Evolutionary conservation across 1,140 invertebrate species (phyloP).

Genomic region (Drosophila willistoni): DNA sequence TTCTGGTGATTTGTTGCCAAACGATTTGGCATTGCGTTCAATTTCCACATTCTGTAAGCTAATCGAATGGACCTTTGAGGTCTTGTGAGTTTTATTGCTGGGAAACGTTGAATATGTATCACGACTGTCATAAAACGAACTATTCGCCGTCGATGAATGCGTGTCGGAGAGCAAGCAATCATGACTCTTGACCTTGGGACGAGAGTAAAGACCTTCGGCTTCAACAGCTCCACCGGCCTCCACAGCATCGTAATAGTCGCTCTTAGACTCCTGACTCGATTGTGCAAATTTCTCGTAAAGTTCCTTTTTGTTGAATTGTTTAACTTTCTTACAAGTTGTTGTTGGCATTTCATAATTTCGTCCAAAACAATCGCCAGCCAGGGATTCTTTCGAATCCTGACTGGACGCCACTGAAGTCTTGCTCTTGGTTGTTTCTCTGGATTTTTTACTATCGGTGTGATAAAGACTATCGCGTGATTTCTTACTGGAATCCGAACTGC

Average conservation of each 20-base stretch:
- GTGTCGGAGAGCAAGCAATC: slow-evolving; percentile 85
- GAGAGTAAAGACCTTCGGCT: slow-evolving; percentile 54
- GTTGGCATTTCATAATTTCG: slow-evolving; percentile 83
- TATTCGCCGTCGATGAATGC: slow-evolving; percentile 84
- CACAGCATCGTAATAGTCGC: slow-evolving; percentile 86
- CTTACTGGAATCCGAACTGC: slow-evolving; percentile 86
- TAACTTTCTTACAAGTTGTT: slow-evolving; percentile 80
- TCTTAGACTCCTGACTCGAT: slow-evolving; percentile 87
- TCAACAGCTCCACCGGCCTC: slow-evolving; percentile 56
- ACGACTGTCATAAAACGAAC: slow-evolving; percentile 86
- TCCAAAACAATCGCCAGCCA: slow-evolving; percentile 75
- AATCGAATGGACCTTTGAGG: slow-evolving; percentile 86
- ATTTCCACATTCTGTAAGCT: slow-evolving; percentile 88
- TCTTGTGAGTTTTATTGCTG: slow-evolving; percentile 85
- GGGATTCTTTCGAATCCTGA: slow-evolving; percentile 86
- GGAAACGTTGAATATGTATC: slow-evolving; percentile 86
- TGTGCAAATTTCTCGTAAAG: slow-evolving; percentile 84
- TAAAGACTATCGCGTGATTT: slow-evolving; percentile 86
- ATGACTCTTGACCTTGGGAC: slow-evolving; percentile 84
- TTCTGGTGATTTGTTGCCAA: slow-evolving; percentile 75
- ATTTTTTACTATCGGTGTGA: slow-evolving; percentile 87
- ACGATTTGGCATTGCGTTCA: slow-evolving; percentile 85
- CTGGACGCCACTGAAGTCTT: slow-evolving; percentile 87
- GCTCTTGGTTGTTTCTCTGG: slow-evolving; percentile 85
- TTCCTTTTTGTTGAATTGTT: slow-evolving; percentile 76